Conservation (phyloP, 2,113 vertebrate genomes). For the Dicerorhinus sumatrensis region DNA sequence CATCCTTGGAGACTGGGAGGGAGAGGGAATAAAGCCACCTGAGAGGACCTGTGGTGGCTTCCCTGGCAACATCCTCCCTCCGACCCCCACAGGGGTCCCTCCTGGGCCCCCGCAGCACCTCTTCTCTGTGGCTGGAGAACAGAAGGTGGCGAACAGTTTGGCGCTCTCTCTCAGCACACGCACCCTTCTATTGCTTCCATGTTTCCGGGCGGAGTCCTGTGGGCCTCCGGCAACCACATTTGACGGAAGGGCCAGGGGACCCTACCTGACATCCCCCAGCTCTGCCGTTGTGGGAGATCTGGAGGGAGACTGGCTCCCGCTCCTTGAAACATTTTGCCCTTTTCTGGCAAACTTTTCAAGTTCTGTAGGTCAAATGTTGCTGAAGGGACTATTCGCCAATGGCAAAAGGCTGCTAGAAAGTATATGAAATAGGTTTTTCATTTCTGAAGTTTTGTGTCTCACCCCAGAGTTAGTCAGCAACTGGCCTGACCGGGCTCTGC, state of each 20-base stretch:
- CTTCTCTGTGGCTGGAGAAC: background rate
- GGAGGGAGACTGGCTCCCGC: background rate
- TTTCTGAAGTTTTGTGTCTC: background rate
- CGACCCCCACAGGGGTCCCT: background rate
- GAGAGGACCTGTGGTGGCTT: background rate
- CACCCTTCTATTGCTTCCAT: background rate
- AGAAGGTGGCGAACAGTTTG: background rate
- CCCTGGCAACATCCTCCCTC: too few species aligned
- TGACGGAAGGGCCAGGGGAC: background rate
- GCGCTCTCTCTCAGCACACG: background rate
- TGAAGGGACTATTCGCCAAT: background rate
- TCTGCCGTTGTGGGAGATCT: background rate
- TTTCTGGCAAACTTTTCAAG: background rate
- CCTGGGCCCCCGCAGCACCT: accelerated
- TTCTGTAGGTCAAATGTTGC: conserved; percentile 43
- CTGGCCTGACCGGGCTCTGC: too few species aligned
- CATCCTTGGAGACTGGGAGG: background rate
- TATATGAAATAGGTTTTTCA: background rate
- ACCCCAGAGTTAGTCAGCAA: background rate
- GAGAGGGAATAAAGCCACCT: background rate
- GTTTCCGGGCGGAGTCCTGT: background rate
- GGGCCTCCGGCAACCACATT: background rate
- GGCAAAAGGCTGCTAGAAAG: background rate
- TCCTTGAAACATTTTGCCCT: background rate
- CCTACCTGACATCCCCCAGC: background rate